Percentiles rank a stretch among this genome's conserved stretches.
Evolutionary conservation across 2,113 vertebrate genomes (phyloP).

Genomic region (Ivindomyrus marchei): DNA sequence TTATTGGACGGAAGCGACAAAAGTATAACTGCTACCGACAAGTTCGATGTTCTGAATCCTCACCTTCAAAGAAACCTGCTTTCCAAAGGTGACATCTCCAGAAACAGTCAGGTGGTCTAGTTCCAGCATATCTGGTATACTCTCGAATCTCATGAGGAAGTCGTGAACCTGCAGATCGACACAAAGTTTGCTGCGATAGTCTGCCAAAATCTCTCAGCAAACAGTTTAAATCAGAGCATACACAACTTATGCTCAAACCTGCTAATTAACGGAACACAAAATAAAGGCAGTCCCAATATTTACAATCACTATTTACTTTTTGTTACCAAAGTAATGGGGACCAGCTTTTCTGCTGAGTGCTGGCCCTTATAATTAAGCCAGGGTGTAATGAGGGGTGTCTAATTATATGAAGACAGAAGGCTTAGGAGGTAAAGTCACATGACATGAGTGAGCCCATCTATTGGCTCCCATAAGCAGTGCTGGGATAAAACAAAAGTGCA

Average conservation of each 20-base stretch:
- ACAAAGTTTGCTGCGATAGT: neutral
- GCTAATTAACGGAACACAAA: neutral
- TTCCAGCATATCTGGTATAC: conserved; percentile 95
- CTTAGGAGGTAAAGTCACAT: neutral
- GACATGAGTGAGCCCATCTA: neutral
- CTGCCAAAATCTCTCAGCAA: neutral
- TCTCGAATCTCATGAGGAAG: conserved; percentile 84
- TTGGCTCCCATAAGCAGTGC: neutral
- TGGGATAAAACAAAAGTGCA: neutral
- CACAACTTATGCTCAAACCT: neutral
- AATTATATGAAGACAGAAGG: neutral
- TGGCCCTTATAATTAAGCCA: neutral
- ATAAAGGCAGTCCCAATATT: neutral
- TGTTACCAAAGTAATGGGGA: neutral
- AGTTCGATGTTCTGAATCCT: neutral
- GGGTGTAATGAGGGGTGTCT: neutral
- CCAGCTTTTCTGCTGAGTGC: neutral
- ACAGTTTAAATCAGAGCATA: neutral
- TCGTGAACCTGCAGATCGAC: conserved; percentile 76
- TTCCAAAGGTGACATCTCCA: conserved; percentile 95
- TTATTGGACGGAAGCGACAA: neutral
- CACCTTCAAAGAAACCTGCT: conserved; percentile 90
- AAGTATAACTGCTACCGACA: neutral
- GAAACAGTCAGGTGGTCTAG: conserved; percentile 95
- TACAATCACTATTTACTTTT: neutral